Base-by-base conservation (phyloP, 2,797 vertebrate genomes). In the Zenarchopterus dispar region DNA sequence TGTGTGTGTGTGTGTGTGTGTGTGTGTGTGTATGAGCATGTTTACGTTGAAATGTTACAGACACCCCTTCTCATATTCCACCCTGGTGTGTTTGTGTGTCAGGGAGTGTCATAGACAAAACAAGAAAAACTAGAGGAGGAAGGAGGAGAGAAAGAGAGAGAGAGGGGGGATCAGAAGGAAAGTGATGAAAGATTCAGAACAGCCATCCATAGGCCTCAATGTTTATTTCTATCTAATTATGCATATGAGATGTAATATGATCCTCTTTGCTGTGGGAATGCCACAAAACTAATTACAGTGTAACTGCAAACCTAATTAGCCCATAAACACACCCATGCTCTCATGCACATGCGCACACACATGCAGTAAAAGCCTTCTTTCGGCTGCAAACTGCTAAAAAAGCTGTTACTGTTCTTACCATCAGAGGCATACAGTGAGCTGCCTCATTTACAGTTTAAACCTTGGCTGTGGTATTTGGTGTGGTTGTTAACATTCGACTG, bases 251-350 rank as follows among this genome's bases (percentile, higher is more conserved):
- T 77, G 81, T 75, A 90, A 91, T 59, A 13, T 16, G 77, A 93
- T 80, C 63, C 8, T 21, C 52, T 8, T 72, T 63, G 73, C 84
- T 70, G 78, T 49, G 82, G 85, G 89, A 92, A 91, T 79, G 82
- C 82, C 83, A 75, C 80, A 86, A 88, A 91, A 84, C 78, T 68
- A 83, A 88, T 87, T 88, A 89, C 55, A 70, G 75, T 81, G 81
- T 85, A 88, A 85, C 84, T 73, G 64, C 64, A 74, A 73, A 82
- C 82, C 84, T 88, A 91, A 92, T 92, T 88, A 90, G 88, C 72
- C 87, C 73, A 81, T 92, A 90, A 91, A 91, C 82, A 85, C 82
- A 80, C 71, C 77, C 69, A 68, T 58, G 53, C 58, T 36, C 45
- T 60, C 36, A 31, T 48, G 51, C 67, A 68, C 62, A 43, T 21